Percentiles rank a stretch among this genome's conserved stretches.
Evolutionary conservation across 1,140 invertebrate genomes (phyloP).

Genomic region (Apocrypta bakeri): DNA sequence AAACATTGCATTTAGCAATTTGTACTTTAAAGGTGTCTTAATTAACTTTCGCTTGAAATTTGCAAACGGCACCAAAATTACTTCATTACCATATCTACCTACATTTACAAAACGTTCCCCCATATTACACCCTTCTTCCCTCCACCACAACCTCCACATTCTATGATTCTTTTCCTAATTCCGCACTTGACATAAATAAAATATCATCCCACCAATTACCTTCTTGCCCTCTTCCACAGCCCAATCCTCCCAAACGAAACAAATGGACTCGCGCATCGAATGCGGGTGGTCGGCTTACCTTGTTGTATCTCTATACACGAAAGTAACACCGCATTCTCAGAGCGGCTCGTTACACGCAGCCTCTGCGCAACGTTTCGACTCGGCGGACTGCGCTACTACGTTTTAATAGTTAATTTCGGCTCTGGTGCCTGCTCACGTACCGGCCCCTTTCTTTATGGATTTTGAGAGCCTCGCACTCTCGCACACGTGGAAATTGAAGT

Average conservation of each 20-base stretch:
- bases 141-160: neutral
- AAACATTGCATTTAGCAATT: too few species aligned
- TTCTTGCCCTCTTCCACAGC: neutral
- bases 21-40: too few species aligned
- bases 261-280: constrained; percentile 32
- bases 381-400: neutral
- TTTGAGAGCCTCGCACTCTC: constrained; percentile 19
- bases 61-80: too few species aligned
- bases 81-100: too few species aligned
- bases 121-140: neutral
- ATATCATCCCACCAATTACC: constrained; percentile 3
- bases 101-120: neutral
- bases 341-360: neutral
- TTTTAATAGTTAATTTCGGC: constrained; percentile 47
- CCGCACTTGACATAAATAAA: constrained; percentile 12
- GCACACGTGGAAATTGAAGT: constrained; percentile 39
- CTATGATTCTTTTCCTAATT: neutral
- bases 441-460: constrained; percentile 50
- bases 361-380: constrained; percentile 23
- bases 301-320: neutral
- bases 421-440: neutral
- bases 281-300: neutral
- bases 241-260: neutral
- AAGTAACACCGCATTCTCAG: neutral
- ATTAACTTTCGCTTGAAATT: too few species aligned